phyloP scores from a whole-genome alignment of 2,797 vertebrate genomes.

The Danio albolineatus region DNA sequence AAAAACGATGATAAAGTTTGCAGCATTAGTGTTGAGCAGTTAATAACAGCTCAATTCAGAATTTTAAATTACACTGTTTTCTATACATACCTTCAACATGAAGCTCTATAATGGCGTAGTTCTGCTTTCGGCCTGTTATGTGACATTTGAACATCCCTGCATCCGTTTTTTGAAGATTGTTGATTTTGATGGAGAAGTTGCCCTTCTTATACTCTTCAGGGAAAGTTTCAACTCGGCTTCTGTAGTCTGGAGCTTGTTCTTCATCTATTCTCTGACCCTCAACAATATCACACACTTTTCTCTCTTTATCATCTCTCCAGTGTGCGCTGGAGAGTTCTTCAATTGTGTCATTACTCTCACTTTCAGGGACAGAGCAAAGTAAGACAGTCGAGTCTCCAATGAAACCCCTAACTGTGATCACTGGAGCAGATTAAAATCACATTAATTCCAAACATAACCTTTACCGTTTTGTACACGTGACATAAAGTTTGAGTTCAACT shows the following conservation, averaged over 20 bases:
- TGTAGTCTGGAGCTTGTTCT: neutral
- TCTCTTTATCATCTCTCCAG: neutral
- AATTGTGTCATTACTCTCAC: fast-evolving
- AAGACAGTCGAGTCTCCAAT: neutral
- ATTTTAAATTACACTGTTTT: too few species aligned
- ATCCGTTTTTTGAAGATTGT: neutral
- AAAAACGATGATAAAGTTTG: neutral
- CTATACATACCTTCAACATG: neutral
- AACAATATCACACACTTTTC: neutral
- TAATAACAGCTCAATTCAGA: too few species aligned
- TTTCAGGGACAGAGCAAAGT: neutral
- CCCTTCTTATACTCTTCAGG: neutral
- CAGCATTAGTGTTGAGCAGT: neutral
- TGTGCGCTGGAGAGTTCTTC: fast-evolving
- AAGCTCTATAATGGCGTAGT: neutral
- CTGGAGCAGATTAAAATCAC: neutral
- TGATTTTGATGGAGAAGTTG: neutral
- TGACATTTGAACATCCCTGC: fast-evolving
- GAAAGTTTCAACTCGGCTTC: conserved; percentile 4
- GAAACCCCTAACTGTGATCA: neutral
- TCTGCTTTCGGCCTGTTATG: neutral
- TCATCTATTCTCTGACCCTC: fast-evolving
- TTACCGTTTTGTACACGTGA: neutral
- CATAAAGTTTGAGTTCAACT: neutral
- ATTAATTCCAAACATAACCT: fast-evolving